Conservation (phyloP, 1,140 invertebrate genomes). For the Octopus sinensis region DNA sequence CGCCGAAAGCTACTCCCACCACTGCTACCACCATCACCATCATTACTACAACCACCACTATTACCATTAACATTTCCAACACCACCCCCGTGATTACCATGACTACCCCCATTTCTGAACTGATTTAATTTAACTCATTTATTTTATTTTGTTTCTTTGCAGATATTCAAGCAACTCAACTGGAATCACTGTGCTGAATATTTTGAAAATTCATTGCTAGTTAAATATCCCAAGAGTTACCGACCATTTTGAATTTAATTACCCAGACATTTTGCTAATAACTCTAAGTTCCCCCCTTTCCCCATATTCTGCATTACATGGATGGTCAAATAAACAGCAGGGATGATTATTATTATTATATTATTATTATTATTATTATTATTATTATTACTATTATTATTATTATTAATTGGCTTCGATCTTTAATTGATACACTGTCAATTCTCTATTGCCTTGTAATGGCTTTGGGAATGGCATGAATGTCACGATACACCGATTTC, state of each 20-base stretch:
- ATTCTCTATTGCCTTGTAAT: too few relatives aligned
- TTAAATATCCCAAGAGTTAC: constrained; percentile 68
- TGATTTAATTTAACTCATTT: constrained; percentile 9
- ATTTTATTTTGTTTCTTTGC: constrained; percentile 29
- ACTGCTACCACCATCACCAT: not conserved
- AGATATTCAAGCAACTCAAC: constrained; percentile 63
- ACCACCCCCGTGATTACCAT: not conserved
- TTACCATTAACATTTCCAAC: not conserved
- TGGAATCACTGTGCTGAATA: constrained; percentile 70
- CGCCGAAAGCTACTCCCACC: not conserved
- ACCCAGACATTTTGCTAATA: constrained; percentile 15
- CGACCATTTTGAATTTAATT: constrained; percentile 62
- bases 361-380: too few relatives aligned
- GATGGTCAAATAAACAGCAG: too few relatives aligned
- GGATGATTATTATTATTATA: too few relatives aligned
- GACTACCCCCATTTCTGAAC: not conserved
- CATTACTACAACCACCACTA: not conserved
- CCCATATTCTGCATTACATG: not conserved
- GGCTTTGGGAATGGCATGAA: too few relatives aligned
- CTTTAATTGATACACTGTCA: too few relatives aligned
- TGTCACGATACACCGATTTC: too few relatives aligned
- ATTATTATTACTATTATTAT: too few relatives aligned
- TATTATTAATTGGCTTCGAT: too few relatives aligned
- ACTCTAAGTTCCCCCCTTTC: constrained; percentile 8
- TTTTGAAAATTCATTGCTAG: constrained; percentile 61